phyloP scores from a whole-genome alignment of 2,888 invertebrate genomes.

The Diaperis boleti region DNA sequence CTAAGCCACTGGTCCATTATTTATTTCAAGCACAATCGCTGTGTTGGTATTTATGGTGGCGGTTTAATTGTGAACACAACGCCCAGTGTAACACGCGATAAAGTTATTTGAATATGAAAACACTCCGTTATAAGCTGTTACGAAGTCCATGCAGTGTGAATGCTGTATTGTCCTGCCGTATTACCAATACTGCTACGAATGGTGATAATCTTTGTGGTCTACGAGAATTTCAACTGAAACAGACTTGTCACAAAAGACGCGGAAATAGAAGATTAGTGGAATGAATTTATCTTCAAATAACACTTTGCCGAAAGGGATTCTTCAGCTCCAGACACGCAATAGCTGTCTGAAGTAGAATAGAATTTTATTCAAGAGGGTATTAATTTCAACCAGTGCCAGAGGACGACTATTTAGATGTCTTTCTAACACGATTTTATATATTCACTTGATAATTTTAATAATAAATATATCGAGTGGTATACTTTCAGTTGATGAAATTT shows the following conservation, averaged over 20 bases:
- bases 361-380: no score
- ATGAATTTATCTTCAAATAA: background rate
- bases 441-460: no score
- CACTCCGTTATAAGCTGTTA: conserved; percentile 39
- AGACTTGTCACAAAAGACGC: conserved; percentile 14
- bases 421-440: no score
- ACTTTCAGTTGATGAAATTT: no score
- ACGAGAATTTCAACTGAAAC: background rate
- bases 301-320: background rate
- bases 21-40: conserved; percentile 45
- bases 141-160: conserved; percentile 38
- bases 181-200: conserved; percentile 20
- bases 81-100: conserved; percentile 41
- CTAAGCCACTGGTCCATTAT: conserved; percentile 45
- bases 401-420: no score
- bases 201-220: conserved; percentile 15
- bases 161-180: conserved; percentile 22
- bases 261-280: background rate
- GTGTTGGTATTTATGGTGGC: conserved; percentile 41
- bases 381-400: no score
- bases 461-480: no score
- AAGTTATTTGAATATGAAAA: conserved; percentile 46
- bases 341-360: no score
- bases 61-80: conserved; percentile 42
- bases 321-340: no score